These are phyloP conservation scores for Bugulina stolonifera DNA, from an alignment of 2,888 invertebrate genomes.

Conservation along the genomic window DNA sequence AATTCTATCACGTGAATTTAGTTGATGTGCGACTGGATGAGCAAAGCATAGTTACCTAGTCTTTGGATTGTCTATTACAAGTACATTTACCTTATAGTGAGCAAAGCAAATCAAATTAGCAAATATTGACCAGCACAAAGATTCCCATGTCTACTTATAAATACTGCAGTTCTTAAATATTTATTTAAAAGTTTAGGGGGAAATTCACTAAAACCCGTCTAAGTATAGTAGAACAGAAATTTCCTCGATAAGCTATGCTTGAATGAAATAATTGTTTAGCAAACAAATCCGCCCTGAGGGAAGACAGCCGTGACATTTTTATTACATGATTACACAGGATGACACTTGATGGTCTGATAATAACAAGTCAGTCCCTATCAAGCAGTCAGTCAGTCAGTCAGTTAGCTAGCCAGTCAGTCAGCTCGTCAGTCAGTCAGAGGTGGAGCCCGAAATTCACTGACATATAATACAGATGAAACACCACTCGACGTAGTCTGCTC, in stretches of 20 bases:
- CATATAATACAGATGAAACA: too few relatives aligned
- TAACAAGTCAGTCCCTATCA: too few relatives aligned
- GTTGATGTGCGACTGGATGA: too few relatives aligned
- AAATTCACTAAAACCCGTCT: not conserved
- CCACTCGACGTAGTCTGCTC: too few relatives aligned
- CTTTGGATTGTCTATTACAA: too few relatives aligned
- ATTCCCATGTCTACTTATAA: not conserved
- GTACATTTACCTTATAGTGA: too few relatives aligned
- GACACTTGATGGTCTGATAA: not conserved
- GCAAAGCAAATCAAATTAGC: not conserved
- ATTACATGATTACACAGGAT: not conserved
- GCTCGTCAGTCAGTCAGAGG: too few relatives aligned
- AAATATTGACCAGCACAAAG: not conserved
- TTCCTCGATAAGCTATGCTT: conserved; percentile 9
- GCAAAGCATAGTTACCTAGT: too few relatives aligned
- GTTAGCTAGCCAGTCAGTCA: too few relatives aligned
- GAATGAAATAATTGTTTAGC: not conserved
- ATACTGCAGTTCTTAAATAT: not conserved
- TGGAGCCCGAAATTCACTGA: too few relatives aligned
- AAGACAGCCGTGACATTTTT: not conserved
- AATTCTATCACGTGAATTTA: too few relatives aligned
- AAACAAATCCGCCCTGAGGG: not conserved
- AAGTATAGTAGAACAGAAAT: not conserved
- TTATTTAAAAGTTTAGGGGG: not conserved
- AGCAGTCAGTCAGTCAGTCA: too few relatives aligned